Evolutionary conservation across 2,888 invertebrate genomes (phyloP).

Genomic region (Aporophyla nigra): DNA sequence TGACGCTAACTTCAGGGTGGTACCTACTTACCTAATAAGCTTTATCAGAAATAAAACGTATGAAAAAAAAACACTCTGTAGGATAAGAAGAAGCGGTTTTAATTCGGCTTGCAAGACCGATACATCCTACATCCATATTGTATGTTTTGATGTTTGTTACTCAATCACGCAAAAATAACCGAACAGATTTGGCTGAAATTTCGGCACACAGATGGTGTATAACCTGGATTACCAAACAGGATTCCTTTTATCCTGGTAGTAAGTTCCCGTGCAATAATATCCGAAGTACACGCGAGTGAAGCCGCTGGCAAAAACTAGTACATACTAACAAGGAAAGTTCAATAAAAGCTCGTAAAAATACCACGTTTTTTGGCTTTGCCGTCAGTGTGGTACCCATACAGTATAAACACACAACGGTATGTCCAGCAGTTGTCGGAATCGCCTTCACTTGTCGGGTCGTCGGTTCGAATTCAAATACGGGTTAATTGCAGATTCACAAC

Average conservation of each 20-base stretch:
- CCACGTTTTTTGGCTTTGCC: background rate
- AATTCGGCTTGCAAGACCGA: background rate
- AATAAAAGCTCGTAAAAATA: background rate
- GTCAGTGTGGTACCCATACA: no score
- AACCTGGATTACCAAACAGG: no score
- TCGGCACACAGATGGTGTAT: no score
- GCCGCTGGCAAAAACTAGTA: background rate
- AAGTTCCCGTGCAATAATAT: no score
- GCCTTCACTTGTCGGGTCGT: conserved; percentile 71
- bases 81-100: background rate
- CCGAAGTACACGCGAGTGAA: no score
- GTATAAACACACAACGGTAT: conserved; percentile 33
- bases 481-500: conserved; percentile 87
- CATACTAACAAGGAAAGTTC: background rate
- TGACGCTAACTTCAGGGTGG: background rate
- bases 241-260: no score
- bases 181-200: no score
- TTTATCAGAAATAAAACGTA: background rate
- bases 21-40: no score
- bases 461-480: conserved; percentile 84
- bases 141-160: no score
- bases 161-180: no score
- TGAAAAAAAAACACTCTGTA: background rate
- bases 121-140: background rate
- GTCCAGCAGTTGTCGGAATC: conserved; percentile 46